Percentiles rank a stretch among this genome's conserved stretches.
Conservation (phyloP, 2,888 invertebrate genomes). For the Ophion ventricosus region DNA sequence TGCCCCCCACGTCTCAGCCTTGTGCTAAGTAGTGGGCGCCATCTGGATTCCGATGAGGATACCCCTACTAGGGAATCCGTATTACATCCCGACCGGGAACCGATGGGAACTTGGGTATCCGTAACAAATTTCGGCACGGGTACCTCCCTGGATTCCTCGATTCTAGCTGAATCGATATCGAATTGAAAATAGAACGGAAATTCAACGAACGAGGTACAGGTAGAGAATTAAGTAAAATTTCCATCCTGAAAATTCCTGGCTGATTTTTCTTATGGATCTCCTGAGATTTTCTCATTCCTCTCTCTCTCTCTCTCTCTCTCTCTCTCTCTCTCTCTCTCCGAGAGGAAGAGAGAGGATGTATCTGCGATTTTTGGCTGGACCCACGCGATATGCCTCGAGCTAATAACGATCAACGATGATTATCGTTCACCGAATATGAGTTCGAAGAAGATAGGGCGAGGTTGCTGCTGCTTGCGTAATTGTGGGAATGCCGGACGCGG, state of each 20-base stretch:
- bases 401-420: conserved; percentile 71
- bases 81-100: too few species aligned
- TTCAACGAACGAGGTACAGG: not conserved
- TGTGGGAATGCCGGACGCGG: conserved; percentile 77
- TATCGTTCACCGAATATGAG: conserved; percentile 80
- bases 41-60: too few species aligned
- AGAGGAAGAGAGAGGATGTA: not conserved
- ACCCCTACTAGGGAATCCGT: too few species aligned
- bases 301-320: not conserved
- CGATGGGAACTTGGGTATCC: too few species aligned
- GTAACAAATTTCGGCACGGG: not conserved
- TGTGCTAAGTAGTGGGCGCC: too few species aligned
- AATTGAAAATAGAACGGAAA: not conserved
- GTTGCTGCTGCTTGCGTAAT: conserved; percentile 75
- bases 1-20: too few species aligned
- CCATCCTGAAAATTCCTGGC: not conserved
- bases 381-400: conserved; percentile 42
- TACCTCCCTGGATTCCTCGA: not conserved
- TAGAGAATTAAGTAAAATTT: not conserved
- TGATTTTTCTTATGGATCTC: not conserved
- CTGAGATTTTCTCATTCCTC: not conserved
- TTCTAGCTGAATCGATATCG: not conserved
- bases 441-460: conserved; percentile 71
- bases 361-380: conserved; percentile 24
- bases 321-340: too few species aligned